Base-by-base conservation (phyloP, 2,888 invertebrate genomes). In the Caenorhabditis panamensis region DNA sequence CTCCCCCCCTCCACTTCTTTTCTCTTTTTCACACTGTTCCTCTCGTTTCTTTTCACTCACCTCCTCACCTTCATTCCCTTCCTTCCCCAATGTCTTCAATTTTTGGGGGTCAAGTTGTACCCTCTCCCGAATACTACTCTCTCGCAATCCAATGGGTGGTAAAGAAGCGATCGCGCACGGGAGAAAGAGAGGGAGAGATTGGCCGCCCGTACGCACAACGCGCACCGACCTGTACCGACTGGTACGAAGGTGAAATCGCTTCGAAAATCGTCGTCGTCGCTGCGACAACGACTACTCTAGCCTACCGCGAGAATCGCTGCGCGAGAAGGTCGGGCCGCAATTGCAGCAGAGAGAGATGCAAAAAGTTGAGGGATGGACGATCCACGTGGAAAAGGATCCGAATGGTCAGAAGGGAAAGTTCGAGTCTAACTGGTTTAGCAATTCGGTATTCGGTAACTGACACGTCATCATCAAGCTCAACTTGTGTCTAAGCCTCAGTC, bases 181-280 rank as follows among this genome's bases (percentile, higher is more conserved):
- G 58, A 58, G 68, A 56, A n/a, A n/a, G n/a, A n/a, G n/a, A n/a
- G n/a, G n/a, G n/a, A n/a, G n/a, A n/a, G n/a, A n/a, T 28, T 49
- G 58, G 56, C 54, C 16, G 58, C 8, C 16, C 26, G 53, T 24
- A 3, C 5, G 4, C 31, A 1, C 24, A 18, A 54, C 63, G 72
- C 72, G 63, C 72, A 56, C 56, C 72, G 72, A 72, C 72, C 72
- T 72, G 72, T 64, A 75, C 75, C 75, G 75, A 61, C 75, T 75
- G 75, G 75, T 75, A 75, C 75, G 75, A 75, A 75, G 75, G 75
- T 75, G 75, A 75, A 75, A 75, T 67, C 75, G 73, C 73, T 63
- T 56, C 58, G 64, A 64, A n/a, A n/a, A n/a, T n/a, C n/a, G n/a
- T n/a, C n/a, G n/a, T 44, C 28, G 41, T 41, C 41, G 41, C 41